Percentiles rank a stretch among this genome's conserved stretches.
phyloP scores from a whole-genome alignment of 2,888 invertebrate species.

The Plagodis pulveraria region DNA sequence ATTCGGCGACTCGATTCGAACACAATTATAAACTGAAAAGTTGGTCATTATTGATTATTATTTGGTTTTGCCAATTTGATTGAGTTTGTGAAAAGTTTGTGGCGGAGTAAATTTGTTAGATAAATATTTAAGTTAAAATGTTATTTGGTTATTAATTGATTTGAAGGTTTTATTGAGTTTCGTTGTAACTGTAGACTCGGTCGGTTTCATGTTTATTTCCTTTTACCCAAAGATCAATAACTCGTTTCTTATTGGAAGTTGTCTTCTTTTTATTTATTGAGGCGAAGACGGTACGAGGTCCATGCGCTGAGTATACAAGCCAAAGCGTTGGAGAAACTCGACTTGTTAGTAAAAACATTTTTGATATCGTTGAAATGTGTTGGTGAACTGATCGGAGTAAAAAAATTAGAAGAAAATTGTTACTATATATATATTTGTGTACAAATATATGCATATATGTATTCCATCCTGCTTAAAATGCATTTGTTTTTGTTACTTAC shows the following conservation, averaged over 20 bases:
- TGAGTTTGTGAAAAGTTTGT: slow-evolving; percentile 17
- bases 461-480: too few relatives aligned
- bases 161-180: slow-evolving; percentile 11
- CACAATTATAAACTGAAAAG: slow-evolving; percentile 36
- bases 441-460: too few relatives aligned
- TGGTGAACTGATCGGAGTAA: too few relatives aligned
- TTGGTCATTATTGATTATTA: slow-evolving; percentile 21
- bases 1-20: slow-evolving; percentile 51
- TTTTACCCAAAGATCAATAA: slow-evolving; percentile 38
- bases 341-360: too few relatives aligned
- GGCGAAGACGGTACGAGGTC: slow-evolving; percentile 5
- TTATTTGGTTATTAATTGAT: slow-evolving; percentile 17
- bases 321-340: too few relatives aligned
- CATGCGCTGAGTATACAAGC: slow-evolving; percentile 28
- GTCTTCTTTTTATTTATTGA: slow-evolving; percentile 31
- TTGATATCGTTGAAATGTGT: too few relatives aligned
- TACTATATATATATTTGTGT: too few relatives aligned
- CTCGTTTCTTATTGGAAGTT: slow-evolving; percentile 32
- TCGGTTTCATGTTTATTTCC: slow-evolving; percentile 10
- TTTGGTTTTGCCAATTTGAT: slow-evolving; percentile 23
- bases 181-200: slow-evolving; percentile 16
- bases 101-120: slow-evolving; percentile 5
- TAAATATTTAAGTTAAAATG: slow-evolving; percentile 7
- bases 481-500: too few relatives aligned
- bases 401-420: too few relatives aligned